These are phyloP conservation scores for Echiichthys vipera DNA, from an alignment of 2,797 vertebrate genomes.

Conservation along the genomic window DNA sequence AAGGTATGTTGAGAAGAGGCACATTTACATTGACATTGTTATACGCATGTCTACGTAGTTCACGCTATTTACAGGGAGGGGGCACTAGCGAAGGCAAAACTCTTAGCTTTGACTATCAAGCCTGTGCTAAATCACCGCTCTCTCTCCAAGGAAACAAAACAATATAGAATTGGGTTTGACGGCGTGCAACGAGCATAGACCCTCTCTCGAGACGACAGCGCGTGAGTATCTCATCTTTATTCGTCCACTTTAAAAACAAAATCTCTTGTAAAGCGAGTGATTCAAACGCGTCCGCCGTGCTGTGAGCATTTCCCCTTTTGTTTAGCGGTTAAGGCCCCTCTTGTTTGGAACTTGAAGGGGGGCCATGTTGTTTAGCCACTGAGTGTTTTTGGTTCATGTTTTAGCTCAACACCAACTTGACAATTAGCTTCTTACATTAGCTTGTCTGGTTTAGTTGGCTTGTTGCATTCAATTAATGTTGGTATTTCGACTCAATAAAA, in stretches of 20 bases:
- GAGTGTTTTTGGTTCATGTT: conserved; percentile 77
- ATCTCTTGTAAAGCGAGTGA: not conserved
- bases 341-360: conserved; percentile 85
- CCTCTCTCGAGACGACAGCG: conserved; percentile 70
- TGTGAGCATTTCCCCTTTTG: conserved; percentile 84
- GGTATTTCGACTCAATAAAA: not conserved
- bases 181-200: conserved; percentile 71
- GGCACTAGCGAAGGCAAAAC: conserved; percentile 75
- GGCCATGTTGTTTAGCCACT: conserved; percentile 85
- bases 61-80: conserved; percentile 78
- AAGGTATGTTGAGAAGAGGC: no score
- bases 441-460: conserved; percentile 4
- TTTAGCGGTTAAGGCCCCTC: conserved; percentile 84
- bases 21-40: conserved; percentile 45
- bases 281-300: conserved; percentile 46
- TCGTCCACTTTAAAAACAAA: conserved; percentile 1
- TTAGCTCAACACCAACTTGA: conserved; percentile 70
- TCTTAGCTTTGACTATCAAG: conserved; percentile 70
- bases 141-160: conserved; percentile 85
- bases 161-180: conserved; percentile 73
- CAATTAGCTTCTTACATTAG: conserved; percentile 42
- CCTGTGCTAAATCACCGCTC: conserved; percentile 81
- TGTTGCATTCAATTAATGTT: not conserved
- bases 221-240: conserved; percentile 77
- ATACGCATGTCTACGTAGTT: conserved; percentile 75